Evolutionary conservation across 1,140 invertebrate genomes (phyloP).

Genomic region (Microplitis mediator): DNA sequence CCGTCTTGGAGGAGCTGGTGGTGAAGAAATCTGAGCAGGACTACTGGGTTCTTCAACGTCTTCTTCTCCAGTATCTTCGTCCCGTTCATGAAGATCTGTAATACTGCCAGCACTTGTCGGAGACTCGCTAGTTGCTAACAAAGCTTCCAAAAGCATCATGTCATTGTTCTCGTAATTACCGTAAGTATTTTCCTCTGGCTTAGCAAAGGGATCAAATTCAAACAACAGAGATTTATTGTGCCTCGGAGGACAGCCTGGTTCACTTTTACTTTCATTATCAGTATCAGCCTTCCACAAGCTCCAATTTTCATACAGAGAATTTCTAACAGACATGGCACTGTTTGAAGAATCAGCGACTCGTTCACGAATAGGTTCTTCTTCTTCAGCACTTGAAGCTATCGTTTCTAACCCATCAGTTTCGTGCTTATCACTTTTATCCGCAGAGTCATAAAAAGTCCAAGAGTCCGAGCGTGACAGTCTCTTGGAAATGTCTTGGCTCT

Average conservation of each 20-base stretch:
- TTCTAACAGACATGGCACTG: constrained; percentile 47
- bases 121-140: constrained; percentile 46
- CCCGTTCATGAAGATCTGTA: constrained; percentile 42
- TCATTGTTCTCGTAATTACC: constrained; percentile 52
- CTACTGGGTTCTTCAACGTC: constrained; percentile 50
- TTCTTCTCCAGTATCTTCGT: constrained; percentile 42
- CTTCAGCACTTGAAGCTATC: constrained; percentile 44
- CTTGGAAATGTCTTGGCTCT: constrained; percentile 18
- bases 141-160: constrained; percentile 46
- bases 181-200: constrained; percentile 37
- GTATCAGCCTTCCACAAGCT: constrained; percentile 20
- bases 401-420: constrained; percentile 40
- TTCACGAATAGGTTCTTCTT: constrained; percentile 38
- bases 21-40: constrained; percentile 18
- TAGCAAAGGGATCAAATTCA: constrained; percentile 52
- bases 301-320: constrained; percentile 56
- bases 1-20: constrained; percentile 61
- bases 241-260: too few relatives aligned
- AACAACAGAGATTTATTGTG: constrained; percentile 47
- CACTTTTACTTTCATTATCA: constrained; percentile 9
- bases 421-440: constrained; percentile 31
- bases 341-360: constrained; percentile 37
- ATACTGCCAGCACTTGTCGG: constrained; percentile 45
- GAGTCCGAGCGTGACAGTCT: constrained; percentile 61
- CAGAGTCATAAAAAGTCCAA: constrained; percentile 65